Evolutionary conservation across 2,888 invertebrate species (phyloP), one percentile per base, ranked within the genome.

Genomic region (Andrena hattorfiana): DNA sequence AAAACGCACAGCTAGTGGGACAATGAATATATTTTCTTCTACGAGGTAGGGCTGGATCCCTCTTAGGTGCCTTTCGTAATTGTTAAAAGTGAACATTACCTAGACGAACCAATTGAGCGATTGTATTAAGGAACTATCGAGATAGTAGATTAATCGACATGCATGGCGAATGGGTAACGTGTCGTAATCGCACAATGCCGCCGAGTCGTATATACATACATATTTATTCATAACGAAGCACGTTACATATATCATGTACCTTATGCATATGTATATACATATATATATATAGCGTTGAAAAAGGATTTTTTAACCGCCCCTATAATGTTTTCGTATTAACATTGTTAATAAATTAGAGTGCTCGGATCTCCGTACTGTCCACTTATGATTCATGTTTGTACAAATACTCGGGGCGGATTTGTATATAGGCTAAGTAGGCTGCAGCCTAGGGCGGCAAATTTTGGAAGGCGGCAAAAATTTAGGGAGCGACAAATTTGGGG

Each of bases 21-120:
- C 97, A 78, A 97, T 97, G 94, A 97, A 95, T 94, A 96, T 97
- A 94, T 97, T 97, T 94, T 96, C 97, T 63, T 93, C 94, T 62
- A 95, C 96, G 88, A 97, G 97, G 96, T 97, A 97, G 96, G 91
- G 92, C 87, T 92, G 91, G 92, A 90, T 89, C 86, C 90, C 90
- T 78, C 89, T 90, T 92, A 92, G 89, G 85, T 87, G 89, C 77
- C 87, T 90, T 88, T 90, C 90, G 76, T 89, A 87, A 90, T 89
- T 89, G 49, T 84, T 86, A 85, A 81, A 80, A 68, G 7, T 62
- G 35, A 79, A 84, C 75, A 78, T 78, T 87, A 77, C 79, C 72
- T 87, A 89, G 85, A 79, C 77, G 77, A 89, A 86, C 77, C 71
- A 86, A 85, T 85, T 85, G 69, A 86, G 73, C 42, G 76, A 67